These are phyloP conservation scores for Aphidius gifuensis DNA, from an alignment of 1,140 invertebrate genomes.

Conservation along the genomic window DNA sequence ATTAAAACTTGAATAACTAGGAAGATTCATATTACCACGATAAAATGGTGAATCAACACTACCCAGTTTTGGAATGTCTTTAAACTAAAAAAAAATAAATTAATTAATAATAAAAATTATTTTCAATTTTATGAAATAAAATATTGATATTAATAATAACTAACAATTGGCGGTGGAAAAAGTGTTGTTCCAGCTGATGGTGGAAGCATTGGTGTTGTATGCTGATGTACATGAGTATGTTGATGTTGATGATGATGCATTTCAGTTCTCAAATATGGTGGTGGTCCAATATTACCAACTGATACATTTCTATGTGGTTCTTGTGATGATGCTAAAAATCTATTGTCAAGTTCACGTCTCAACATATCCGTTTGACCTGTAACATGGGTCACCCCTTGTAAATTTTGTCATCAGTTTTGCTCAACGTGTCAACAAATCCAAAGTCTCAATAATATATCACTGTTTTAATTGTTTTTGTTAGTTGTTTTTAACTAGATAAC, in stretches of 20 bases:
- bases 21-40: conserved; percentile 67
- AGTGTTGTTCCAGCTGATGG: conserved; percentile 58
- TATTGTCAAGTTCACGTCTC: conserved; percentile 84
- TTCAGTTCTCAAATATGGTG: conserved; percentile 74
- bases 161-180: conserved; percentile 64
- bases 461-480: not conserved
- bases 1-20: conserved; percentile 76
- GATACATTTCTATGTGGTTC: conserved; percentile 57
- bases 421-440: too few species aligned
- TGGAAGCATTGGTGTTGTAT: conserved; percentile 63
- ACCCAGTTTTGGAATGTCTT: conserved; percentile 83
- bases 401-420: conserved; percentile 34
- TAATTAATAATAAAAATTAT: not conserved
- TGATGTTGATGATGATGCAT: conserved; percentile 91
- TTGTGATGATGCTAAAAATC: conserved; percentile 79
- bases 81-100: conserved; percentile 64
- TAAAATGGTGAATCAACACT: conserved; percentile 77
- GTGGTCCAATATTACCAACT: conserved; percentile 50
- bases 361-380: conserved; percentile 79
- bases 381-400: conserved; percentile 51
- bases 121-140: not conserved
- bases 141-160: conserved; percentile 26
- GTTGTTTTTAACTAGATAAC: too few species aligned
- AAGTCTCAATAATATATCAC: not conserved
- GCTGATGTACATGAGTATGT: conserved; percentile 87